phyloP scores from a whole-genome alignment of 2,113 vertebrate species.

The Eleginops maclovinus region DNA sequence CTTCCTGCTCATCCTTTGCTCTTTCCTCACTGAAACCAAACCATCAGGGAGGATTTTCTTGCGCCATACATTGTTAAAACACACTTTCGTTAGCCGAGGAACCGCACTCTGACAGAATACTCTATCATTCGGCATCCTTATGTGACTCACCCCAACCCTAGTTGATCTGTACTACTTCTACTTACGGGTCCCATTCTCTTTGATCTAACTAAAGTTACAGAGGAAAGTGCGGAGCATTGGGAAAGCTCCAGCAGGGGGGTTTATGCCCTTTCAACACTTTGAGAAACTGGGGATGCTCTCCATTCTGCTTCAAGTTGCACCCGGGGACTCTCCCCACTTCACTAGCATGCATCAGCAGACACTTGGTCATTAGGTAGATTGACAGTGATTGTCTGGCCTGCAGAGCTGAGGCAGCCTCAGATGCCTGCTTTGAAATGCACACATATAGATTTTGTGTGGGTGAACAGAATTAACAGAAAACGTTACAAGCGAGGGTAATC shows the following conservation, averaged over 20 bases:
- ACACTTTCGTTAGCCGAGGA: conserved; percentile 57
- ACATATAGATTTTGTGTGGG: conserved; percentile 82
- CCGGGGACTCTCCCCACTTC: conserved; percentile 61
- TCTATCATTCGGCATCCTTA: conserved; percentile 64
- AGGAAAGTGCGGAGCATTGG: conserved; percentile 66
- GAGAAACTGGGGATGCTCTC: conserved; percentile 66
- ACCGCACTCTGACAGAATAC: conserved; percentile 70
- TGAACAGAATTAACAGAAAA: conserved; percentile 84
- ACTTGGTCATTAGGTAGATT: conserved; percentile 82
- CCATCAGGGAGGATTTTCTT: conserved; percentile 54
- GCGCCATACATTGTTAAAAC: conserved; percentile 70
- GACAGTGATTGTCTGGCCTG: conserved; percentile 81
- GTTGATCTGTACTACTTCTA: conserved; percentile 73
- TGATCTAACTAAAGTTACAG: conserved; percentile 78
- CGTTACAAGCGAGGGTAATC: conserved; percentile 82
- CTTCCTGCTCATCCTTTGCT: conserved; percentile 62
- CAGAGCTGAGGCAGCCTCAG: conserved; percentile 70
- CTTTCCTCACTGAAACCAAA: conserved; percentile 48
- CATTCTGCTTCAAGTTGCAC: conserved; percentile 78
- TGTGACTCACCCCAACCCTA: conserved; percentile 61
- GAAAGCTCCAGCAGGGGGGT: conserved; percentile 62
- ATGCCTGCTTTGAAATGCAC: conserved; percentile 79
- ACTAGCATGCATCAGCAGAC: conserved; percentile 76
- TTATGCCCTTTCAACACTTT: conserved; percentile 76
- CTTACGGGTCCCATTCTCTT: conserved; percentile 73